A percentile compares a stretch with the other conserved stretches of the same genome.
phyloP scores from a whole-genome alignment of 2,888 invertebrate species.

The Protonemura montana region DNA sequence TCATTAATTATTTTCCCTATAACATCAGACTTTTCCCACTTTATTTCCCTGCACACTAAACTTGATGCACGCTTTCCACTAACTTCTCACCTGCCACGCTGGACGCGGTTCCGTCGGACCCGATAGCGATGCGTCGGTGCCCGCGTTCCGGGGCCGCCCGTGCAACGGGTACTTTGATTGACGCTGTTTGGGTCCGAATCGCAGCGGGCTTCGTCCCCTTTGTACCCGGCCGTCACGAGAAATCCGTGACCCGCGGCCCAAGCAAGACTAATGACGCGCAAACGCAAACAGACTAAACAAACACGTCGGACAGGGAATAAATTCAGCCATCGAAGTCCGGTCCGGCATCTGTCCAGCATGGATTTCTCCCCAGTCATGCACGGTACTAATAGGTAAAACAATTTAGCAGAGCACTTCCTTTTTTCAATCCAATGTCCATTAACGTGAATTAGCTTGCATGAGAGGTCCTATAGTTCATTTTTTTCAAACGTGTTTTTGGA shows the following conservation, averaged over 20 bases:
- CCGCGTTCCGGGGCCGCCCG: neutral
- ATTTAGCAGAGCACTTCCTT: neutral
- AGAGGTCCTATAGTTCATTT: neutral
- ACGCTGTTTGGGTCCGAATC: neutral
- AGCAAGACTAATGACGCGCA: constrained; percentile 30
- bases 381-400: neutral
- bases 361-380: neutral
- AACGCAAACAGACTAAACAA: constrained; percentile 17
- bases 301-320: neutral
- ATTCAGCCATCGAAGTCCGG: neutral
- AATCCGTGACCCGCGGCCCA: constrained; percentile 36
- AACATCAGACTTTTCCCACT: neutral
- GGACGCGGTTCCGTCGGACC: neutral
- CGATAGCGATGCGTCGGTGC: neutral
- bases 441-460: neutral
- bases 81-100: neutral
- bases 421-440: neutral
- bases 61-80: neutral
- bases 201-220: constrained; percentile 38
- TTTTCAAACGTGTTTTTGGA: neutral
- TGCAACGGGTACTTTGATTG: constrained; percentile 8
- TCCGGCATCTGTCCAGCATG: neutral
- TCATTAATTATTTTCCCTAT: neutral
- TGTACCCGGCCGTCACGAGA: constrained; percentile 34
- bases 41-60: neutral